These are phyloP conservation scores for Hoplostethus atlanticus DNA, from an alignment of 2,797 vertebrate species.

Conservation along the genomic window DNA sequence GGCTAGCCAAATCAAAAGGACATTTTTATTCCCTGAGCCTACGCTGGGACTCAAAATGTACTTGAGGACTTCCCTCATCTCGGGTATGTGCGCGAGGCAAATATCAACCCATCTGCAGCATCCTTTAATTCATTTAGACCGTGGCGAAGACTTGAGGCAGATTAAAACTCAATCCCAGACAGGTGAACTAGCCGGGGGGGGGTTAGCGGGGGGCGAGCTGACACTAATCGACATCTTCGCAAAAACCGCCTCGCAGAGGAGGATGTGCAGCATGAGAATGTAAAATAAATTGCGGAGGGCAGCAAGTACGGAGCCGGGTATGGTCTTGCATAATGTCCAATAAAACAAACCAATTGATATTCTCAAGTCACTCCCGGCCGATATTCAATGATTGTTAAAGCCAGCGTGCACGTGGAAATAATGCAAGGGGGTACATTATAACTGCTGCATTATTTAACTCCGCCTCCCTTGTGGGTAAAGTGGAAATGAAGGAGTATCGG, in stretches of 20 bases:
- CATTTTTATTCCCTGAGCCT: too few species aligned
- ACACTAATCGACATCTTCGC: conserved; percentile 14
- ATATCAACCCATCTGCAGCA: not conserved
- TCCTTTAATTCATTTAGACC: not conserved
- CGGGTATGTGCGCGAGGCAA: conserved; percentile 4
- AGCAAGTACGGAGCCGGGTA: conserved; percentile 3
- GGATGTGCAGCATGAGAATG: conserved; percentile 24
- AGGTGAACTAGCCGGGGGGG: conserved; percentile 4
- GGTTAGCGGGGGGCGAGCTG: conserved; percentile 20
- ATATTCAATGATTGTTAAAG: conserved; percentile 54
- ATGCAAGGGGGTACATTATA: conserved; percentile 50
- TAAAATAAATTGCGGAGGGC: conserved; percentile 35
- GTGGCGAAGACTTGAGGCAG: not conserved
- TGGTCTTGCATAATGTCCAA: conserved; percentile 30
- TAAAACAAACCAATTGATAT: conserved; percentile 60
- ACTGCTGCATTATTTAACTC: conserved; percentile 62
- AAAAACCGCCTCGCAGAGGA: conserved; percentile 14
- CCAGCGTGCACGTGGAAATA: conserved; percentile 33
- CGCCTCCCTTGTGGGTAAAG: not conserved
- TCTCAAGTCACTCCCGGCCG: conserved; percentile 35
- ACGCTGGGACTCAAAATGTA: not conserved
- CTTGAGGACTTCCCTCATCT: conserved; percentile 5
- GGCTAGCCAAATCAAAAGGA: too few species aligned
- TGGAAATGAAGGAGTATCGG: conserved; percentile 10
- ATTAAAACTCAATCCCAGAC: conserved; percentile 32